Evolutionary conservation across 2,113 vertebrate genomes (phyloP), one percentile per base, ranked within the genome.

Genomic region (Albula goreensis): DNA sequence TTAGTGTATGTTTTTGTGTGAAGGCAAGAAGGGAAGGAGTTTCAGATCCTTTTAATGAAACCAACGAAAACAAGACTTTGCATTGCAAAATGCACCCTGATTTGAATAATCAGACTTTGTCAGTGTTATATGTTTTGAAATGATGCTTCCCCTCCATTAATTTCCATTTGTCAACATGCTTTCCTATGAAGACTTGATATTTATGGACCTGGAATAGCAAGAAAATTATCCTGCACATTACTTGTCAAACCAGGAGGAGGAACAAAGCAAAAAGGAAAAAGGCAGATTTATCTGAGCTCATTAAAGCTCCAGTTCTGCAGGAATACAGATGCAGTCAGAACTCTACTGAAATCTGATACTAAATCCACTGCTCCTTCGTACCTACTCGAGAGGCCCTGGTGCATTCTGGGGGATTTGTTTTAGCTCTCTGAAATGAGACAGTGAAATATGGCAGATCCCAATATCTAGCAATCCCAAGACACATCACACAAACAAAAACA

Each of bases 111-210:
- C 85, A 82, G 84, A 79, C 79, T 50, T 50, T 79, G 78, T 79
- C 6, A 7, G 31, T 49, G 19, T 50, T 79, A 79, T 49, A 79
- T 48, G 2, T 50, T 79, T 50, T 50, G 19, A 79, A 79, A 48
- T 79, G 78, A 49, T 17, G 48, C 17, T 79, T 79, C 49, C 82
- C 86, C 78, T 87, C 89, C 88, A 89, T 90, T 91, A 88, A 92
- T 90, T 90, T 93, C 80, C 89, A 92, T 92, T 92, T 91, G 88
- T 90, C 90, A 91, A 89, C 66, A 82, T 15, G 17, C 4, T 48
- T 79, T 50, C 41, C 25, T 12, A 79, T 5, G 41, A 17, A 49
- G 78, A 79, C 25, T 41, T 41, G 66, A 78, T 49, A n/a, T 25
- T 49, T 2, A 81, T 51, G 50, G 51, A 82, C 22, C 15, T 15